These are phyloP conservation scores for Graptemys geographica DNA, from an alignment of 2,797 vertebrate genomes.

Conservation along the genomic window DNA sequence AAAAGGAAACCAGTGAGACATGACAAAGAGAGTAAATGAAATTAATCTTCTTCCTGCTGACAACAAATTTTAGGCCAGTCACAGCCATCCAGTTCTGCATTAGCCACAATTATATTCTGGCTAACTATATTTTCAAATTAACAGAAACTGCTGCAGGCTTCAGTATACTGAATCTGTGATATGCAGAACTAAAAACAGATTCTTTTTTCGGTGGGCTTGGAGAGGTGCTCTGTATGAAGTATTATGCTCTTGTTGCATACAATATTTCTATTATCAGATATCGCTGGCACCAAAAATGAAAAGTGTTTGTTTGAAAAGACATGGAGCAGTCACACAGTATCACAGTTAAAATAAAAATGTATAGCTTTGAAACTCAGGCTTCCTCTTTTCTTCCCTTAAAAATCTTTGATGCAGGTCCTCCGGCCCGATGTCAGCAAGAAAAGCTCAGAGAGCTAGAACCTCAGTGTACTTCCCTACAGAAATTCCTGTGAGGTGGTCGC, in stretches of 20 bases:
- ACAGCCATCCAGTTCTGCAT: slow-evolving; percentile 41
- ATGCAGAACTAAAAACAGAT: not conserved
- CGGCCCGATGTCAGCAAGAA: not conserved
- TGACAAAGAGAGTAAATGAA: slow-evolving; percentile 80
- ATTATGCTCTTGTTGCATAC: not conserved
- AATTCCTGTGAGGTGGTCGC: slow-evolving; percentile 14
- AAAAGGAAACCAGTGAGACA: slow-evolving; percentile 79
- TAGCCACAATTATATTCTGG: slow-evolving; percentile 49
- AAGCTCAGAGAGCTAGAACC: not conserved
- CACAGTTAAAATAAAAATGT: slow-evolving; percentile 18
- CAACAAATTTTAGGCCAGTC: slow-evolving; percentile 71
- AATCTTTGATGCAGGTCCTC: slow-evolving; percentile 29
- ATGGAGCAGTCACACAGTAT: not conserved
- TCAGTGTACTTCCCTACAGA: not conserved
- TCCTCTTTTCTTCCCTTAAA: slow-evolving; percentile 16
- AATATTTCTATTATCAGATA: slow-evolving; percentile 32
- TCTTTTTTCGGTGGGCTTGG: not conserved
- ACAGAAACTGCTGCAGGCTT: slow-evolving; percentile 27
- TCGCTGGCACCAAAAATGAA: slow-evolving; percentile 12
- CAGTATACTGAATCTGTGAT: not conserved
- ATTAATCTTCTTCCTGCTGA: slow-evolving; percentile 80
- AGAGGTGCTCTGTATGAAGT: not conserved
- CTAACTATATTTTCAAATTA: slow-evolving; percentile 57
- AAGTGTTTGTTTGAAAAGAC: slow-evolving; percentile 39
- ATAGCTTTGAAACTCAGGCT: not conserved